These are phyloP conservation scores for Eupelmus urozonus DNA, from an alignment of 2,888 invertebrate genomes.

Conservation along the genomic window DNA sequence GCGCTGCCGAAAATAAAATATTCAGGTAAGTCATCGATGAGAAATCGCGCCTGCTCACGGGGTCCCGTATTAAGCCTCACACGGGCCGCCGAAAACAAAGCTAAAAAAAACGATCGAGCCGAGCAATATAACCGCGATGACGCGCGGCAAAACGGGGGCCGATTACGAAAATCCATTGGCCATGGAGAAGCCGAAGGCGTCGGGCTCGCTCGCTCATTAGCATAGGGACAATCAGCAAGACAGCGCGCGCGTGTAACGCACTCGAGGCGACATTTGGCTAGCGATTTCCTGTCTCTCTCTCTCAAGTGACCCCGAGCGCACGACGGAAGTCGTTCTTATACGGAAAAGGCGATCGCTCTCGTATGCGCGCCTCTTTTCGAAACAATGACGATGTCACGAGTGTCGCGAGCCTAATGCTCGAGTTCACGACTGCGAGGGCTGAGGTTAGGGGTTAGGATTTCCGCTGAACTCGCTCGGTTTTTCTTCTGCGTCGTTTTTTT, in stretches of 20 bases:
- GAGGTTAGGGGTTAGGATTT: slow-evolving; percentile 73
- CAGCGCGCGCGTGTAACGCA: too few relatives aligned
- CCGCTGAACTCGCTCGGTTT: slow-evolving; percentile 62
- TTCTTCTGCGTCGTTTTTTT: slow-evolving; percentile 6
- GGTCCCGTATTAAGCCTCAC: background rate
- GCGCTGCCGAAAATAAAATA: slow-evolving; percentile 12
- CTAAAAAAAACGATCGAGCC: background rate
- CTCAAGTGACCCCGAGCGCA: slow-evolving; percentile 69
- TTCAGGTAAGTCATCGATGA: slow-evolving; percentile 9
- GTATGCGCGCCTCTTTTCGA: slow-evolving; percentile 35
- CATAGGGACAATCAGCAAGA: slow-evolving; percentile 76
- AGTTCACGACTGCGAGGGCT: slow-evolving; percentile 73
- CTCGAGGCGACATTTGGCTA: slow-evolving; percentile 73
- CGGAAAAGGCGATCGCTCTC: slow-evolving; percentile 69
- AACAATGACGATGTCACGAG: background rate
- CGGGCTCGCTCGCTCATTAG: slow-evolving; percentile 67
- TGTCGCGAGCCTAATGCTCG: background rate
- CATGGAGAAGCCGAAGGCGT: slow-evolving; percentile 14
- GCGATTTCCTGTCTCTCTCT: slow-evolving; percentile 75
- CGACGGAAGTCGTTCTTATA: slow-evolving; percentile 73
- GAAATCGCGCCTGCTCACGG: slow-evolving; percentile 1
- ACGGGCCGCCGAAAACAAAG: background rate
- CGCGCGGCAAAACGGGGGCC: background rate
- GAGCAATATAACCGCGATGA: background rate
- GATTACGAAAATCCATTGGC: slow-evolving; percentile 49